Conservation (phyloP, 2,113 vertebrate species). For the Cnemophilus loriae region DNA sequence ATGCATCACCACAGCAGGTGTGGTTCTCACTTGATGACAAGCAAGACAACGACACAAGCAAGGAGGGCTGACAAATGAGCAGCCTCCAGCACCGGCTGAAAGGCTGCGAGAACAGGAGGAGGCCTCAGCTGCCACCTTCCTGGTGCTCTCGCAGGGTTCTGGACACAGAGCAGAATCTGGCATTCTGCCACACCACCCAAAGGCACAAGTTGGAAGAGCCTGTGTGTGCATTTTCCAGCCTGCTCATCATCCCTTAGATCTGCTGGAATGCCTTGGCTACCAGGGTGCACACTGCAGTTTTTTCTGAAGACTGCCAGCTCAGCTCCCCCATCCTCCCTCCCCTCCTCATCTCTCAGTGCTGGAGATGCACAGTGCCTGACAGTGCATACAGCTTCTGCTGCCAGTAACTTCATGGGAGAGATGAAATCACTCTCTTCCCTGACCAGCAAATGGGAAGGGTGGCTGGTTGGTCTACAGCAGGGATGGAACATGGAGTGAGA, state of each 20-base stretch:
- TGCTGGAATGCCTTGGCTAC: neutral
- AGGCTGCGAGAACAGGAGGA: neutral
- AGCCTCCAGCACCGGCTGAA: neutral
- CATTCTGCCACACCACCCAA: neutral
- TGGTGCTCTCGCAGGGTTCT: neutral
- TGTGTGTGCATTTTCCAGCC: neutral
- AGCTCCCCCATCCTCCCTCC: neutral
- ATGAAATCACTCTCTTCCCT: slow-evolving; percentile 5
- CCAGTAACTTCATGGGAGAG: neutral
- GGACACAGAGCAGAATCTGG: neutral
- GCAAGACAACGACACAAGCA: accelerated
- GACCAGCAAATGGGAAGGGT: neutral
- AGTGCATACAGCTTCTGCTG: neutral
- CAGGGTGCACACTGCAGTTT: neutral
- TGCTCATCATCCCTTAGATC: neutral
- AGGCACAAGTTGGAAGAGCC: neutral
- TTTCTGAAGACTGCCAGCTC: neutral
- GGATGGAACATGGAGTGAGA: neutral
- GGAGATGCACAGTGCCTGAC: neutral
- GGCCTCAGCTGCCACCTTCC: neutral
- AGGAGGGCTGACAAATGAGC: neutral
- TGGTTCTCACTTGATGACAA: neutral
- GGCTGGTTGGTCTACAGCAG: neutral
- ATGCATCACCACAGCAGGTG: neutral
- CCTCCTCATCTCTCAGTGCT: neutral